phyloP scores from a whole-genome alignment of 2,113 vertebrate species.

The Boleophthalmus pectinirostris region DNA sequence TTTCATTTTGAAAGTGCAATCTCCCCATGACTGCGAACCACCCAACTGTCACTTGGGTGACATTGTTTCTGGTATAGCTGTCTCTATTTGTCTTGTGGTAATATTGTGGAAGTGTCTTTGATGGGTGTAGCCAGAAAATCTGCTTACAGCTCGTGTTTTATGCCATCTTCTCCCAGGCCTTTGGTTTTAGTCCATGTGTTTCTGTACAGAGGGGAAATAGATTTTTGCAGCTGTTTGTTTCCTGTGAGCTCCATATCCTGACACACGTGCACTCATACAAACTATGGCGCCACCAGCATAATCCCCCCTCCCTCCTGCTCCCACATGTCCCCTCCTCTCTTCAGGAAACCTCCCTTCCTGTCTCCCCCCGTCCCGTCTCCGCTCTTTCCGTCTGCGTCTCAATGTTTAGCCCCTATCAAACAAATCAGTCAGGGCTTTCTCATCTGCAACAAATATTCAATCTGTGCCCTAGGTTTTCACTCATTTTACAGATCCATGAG shows the following conservation, averaged over 20 bases:
- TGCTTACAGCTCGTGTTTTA: slow-evolving; percentile 13
- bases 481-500: not conserved
- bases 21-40: not conserved
- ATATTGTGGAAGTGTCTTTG: not conserved
- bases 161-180: slow-evolving; percentile 20
- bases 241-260: slow-evolving; percentile 74
- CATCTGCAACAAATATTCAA: not conserved
- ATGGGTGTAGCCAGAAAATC: too few relatives aligned
- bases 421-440: slow-evolving; percentile 6
- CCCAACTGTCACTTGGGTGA: not conserved
- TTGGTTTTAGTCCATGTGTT: slow-evolving; percentile 32
- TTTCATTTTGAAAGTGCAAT: not conserved
- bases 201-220: slow-evolving; percentile 40
- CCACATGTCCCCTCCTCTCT: slow-evolving; percentile 60
- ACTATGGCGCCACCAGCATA: slow-evolving; percentile 78
- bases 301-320: slow-evolving; percentile 69
- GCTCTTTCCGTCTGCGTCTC: slow-evolving; percentile 53
- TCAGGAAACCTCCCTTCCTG: slow-evolving; percentile 81
- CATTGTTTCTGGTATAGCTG: not conserved
- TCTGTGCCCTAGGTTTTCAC: not conserved
- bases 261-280: slow-evolving; percentile 57
- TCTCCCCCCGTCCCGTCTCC: slow-evolving; percentile 73
- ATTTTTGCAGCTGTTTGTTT: slow-evolving; percentile 76
- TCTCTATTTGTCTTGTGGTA: not conserved
- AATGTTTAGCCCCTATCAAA: slow-evolving; percentile 35